These are phyloP conservation scores for Numenius arquata DNA, from an alignment of 2,113 vertebrate species.

Conservation along the genomic window DNA sequence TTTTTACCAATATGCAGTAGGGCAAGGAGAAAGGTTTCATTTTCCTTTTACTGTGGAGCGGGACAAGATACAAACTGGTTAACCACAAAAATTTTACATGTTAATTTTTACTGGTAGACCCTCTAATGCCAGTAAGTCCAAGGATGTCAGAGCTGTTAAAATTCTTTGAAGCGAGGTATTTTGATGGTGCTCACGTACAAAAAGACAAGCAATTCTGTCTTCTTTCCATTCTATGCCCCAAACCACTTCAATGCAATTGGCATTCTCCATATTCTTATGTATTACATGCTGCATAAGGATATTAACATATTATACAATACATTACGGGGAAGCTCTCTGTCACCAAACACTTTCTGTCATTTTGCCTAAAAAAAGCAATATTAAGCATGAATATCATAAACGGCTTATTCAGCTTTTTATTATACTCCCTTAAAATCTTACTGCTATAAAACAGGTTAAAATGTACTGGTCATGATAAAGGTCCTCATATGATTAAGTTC, in stretches of 20 bases:
- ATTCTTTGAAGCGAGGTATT: background rate
- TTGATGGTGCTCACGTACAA: background rate
- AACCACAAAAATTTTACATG: background rate
- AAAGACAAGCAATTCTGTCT: background rate
- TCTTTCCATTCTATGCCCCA: background rate
- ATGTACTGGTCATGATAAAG: background rate
- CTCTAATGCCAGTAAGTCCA: background rate
- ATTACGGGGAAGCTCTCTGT: background rate
- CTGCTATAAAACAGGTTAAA: background rate
- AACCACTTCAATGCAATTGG: background rate
- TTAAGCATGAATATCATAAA: background rate
- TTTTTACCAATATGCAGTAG: background rate
- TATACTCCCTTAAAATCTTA: background rate
- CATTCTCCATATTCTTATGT: background rate
- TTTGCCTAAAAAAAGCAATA: background rate
- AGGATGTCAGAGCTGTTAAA: background rate
- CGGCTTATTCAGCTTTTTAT: background rate
- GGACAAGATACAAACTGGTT: background rate
- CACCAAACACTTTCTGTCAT: background rate
- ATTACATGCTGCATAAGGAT: background rate
- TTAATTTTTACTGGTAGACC: background rate
- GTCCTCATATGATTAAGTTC: background rate
- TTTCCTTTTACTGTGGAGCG: background rate
- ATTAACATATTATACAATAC: background rate
- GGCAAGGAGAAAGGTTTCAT: background rate